Percentiles rank a stretch among this genome's conserved stretches.
phyloP scores from a whole-genome alignment of 2,797 vertebrate genomes.

The Amazona finschi region DNA sequence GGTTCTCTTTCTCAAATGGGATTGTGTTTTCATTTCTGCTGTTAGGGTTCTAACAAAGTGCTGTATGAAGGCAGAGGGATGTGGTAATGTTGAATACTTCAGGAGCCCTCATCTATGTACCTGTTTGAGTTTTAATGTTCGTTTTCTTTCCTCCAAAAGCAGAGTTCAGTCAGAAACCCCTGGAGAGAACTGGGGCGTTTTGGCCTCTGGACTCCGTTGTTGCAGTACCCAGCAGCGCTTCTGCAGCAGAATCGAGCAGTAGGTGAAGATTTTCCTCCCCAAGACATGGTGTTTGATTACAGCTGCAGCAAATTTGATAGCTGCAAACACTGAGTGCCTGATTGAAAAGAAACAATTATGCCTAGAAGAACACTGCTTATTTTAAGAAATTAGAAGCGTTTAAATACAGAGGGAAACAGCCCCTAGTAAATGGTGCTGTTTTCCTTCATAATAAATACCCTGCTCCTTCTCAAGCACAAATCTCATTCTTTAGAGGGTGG shows the following conservation, averaged over 20 bases:
- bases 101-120: rapidly evolving
- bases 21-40: background rate
- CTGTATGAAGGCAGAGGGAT: background rate
- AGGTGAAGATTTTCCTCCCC: slow-evolving; percentile 21
- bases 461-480: background rate
- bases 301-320: slow-evolving; percentile 56
- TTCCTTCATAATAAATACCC: slow-evolving; percentile 16
- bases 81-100: rapidly evolving
- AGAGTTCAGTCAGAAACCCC: background rate
- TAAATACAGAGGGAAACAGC: slow-evolving; percentile 24
- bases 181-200: rapidly evolving
- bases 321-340: slow-evolving; percentile 34
- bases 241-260: background rate
- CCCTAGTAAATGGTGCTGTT: slow-evolving; percentile 52
- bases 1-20: background rate
- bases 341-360: slow-evolving; percentile 65
- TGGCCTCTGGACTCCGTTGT: background rate
- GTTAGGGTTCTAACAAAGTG: background rate
- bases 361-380: slow-evolving; percentile 58
- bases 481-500: background rate
- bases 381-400: slow-evolving; percentile 62
- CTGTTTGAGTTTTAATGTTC: background rate
- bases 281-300: slow-evolving; percentile 4
- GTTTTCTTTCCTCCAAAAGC: background rate
- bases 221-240: background rate